phyloP scores from a whole-genome alignment of 2,113 vertebrate species.

The Megaceryle maxima region DNA sequence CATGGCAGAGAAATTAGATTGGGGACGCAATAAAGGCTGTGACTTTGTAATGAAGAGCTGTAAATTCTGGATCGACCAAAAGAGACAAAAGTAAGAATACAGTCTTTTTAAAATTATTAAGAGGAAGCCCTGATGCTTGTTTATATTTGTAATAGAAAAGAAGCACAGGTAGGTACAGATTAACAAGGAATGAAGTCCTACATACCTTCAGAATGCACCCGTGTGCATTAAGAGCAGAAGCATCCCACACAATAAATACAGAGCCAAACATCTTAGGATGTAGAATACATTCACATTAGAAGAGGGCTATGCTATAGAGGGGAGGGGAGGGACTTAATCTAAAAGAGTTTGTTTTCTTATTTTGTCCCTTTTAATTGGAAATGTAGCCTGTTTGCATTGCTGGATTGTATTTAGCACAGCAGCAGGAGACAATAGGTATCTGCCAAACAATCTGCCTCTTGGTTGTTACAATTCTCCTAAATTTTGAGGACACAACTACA shows the following conservation, averaged over 20 bases:
- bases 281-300: neutral
- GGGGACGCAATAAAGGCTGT: slow-evolving; percentile 93
- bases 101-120: neutral
- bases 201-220: neutral
- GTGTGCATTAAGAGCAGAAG: neutral
- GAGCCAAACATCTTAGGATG: neutral
- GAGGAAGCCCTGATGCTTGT: neutral
- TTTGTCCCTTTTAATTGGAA: neutral
- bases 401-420: neutral
- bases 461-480: neutral
- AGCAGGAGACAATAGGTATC: neutral
- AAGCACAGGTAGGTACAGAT: neutral
- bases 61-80: slow-evolving; percentile 95
- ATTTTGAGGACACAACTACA: neutral
- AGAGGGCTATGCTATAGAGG: neutral
- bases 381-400: neutral
- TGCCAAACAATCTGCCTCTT: neutral
- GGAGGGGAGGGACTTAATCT: neutral
- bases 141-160: neutral
- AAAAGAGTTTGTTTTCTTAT: neutral
- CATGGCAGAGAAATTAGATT: slow-evolving; percentile 93
- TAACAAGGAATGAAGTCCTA: neutral
- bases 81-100: slow-evolving; percentile 81
- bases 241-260: neutral
- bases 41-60: slow-evolving; percentile 97